These are phyloP conservation scores for Andrena marginata DNA, from an alignment of 2,888 invertebrate genomes.

Conservation along the genomic window DNA sequence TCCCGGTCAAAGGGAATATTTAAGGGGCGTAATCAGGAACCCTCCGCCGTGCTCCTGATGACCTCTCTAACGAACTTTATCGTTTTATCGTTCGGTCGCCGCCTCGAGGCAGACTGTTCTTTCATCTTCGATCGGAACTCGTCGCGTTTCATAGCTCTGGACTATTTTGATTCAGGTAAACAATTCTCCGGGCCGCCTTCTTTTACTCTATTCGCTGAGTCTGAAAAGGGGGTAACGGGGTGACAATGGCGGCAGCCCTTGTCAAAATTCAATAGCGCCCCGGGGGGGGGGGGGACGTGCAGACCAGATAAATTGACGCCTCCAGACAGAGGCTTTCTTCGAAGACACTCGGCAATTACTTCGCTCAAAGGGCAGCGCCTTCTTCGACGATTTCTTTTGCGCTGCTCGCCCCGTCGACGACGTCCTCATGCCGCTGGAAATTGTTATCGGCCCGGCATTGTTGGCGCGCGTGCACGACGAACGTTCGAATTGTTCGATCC, in stretches of 20 bases:
- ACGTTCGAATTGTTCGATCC: conserved; percentile 67
- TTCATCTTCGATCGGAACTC: not conserved
- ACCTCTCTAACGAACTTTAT: conserved; percentile 11
- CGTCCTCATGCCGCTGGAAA: conserved; percentile 28
- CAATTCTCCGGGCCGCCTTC: no score
- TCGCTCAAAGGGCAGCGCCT: not conserved
- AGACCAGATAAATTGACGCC: no score
- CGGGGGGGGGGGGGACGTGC: no score
- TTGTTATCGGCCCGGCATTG: conserved; percentile 57
- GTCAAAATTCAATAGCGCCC: no score
- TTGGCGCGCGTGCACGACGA: conserved; percentile 11
- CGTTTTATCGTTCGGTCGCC: not conserved
- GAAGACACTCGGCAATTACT: conserved; percentile 2
- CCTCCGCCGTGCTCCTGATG: not conserved
- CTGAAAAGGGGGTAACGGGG: no score
- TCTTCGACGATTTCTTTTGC: not conserved
- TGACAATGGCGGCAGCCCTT: no score
- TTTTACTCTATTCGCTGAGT: no score
- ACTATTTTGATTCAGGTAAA: no score
- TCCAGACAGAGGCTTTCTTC: not conserved
- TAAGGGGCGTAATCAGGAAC: not conserved
- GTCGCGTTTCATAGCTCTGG: no score
- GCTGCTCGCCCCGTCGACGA: not conserved
- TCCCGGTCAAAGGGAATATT: not conserved
- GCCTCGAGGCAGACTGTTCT: not conserved